Evolutionary conservation across 2,113 vertebrate species (phyloP).

Genomic region (Malurus alboscapulatus): DNA sequence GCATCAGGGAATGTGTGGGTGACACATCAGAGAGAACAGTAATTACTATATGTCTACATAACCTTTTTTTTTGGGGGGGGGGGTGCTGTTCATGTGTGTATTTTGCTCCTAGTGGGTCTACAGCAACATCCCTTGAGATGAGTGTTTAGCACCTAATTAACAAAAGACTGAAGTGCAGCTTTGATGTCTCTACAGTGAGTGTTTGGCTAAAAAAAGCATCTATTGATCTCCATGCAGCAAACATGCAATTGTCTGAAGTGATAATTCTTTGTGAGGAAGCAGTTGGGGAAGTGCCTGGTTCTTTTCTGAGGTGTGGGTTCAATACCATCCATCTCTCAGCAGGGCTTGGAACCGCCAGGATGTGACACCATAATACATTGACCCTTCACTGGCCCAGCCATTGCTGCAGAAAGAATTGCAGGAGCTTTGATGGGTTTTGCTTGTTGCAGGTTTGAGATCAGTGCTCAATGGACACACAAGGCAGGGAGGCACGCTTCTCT

Average conservation of each 20-base stretch:
- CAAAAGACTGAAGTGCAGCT: background rate
- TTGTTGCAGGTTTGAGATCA: conserved; percentile 41
- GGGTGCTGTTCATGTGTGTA: background rate
- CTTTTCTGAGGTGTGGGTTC: background rate
- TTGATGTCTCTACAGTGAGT: background rate
- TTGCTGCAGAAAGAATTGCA: conserved; percentile 1
- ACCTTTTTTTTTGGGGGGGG: no score
- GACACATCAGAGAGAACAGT: background rate
- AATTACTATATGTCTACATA: background rate
- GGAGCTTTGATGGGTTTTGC: background rate
- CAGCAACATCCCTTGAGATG: background rate
- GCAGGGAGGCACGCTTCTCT: background rate
- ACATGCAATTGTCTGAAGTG: background rate
- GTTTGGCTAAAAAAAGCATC: background rate
- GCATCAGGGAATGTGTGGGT: background rate
- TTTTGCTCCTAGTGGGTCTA: background rate
- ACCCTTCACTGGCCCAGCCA: background rate
- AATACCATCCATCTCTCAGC: background rate
- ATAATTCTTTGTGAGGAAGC: background rate
- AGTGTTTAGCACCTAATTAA: background rate
- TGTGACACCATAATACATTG: background rate
- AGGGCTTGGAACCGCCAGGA: background rate
- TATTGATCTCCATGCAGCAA: background rate
- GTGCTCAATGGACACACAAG: background rate
- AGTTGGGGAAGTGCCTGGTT: background rate